Percentiles rank a stretch among this genome's conserved stretches.
Conservation (phyloP, 2,888 invertebrate species). For the Drosophila mettleri region DNA sequence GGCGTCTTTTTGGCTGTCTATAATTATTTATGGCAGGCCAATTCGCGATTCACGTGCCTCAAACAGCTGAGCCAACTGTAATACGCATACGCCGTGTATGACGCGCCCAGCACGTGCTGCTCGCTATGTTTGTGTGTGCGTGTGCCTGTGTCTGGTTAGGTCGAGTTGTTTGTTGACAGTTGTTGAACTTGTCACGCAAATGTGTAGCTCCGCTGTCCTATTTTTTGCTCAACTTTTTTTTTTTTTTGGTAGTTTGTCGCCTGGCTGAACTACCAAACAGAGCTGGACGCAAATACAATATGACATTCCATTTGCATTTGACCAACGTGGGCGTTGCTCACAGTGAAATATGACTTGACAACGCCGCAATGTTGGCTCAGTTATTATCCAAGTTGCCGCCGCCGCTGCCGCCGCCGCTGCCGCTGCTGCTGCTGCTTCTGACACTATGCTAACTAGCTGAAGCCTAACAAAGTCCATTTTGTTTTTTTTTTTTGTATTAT, state of each 20-base stretch:
- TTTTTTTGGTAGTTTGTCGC: conserved; percentile 15
- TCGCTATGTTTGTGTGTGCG: conserved; percentile 6
- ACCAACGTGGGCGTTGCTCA: conserved; percentile 55
- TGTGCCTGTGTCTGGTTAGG: conserved; percentile 24
- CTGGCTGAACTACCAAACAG: conserved; percentile 25
- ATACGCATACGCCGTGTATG: conserved; percentile 61
- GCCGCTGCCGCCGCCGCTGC: too few species aligned
- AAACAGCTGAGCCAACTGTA: conserved; percentile 34
- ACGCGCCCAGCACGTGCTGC: conserved; percentile 48
- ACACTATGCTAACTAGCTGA: conserved; percentile 43
- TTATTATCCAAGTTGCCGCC: conserved; percentile 1
- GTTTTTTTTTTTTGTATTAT: conserved; percentile 5
- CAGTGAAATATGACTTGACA: conserved; percentile 79
- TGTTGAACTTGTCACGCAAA: conserved; percentile 59
- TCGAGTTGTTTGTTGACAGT: conserved; percentile 50
- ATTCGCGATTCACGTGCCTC: conserved; percentile 59
- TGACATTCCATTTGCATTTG: conserved; percentile 74
- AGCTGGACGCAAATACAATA: conserved; percentile 61
- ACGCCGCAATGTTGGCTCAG: conserved; percentile 34
- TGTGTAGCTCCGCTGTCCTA: conserved; percentile 25
- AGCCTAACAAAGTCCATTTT: conserved; percentile 5
- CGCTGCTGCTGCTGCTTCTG: conserved; percentile 20
- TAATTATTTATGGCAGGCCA: conserved; percentile 70
- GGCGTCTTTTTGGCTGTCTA: conserved; percentile 48
- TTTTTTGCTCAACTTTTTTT: not conserved